These are phyloP conservation scores for Corvus cornix DNA, from an alignment of 2,113 vertebrate genomes.

Conservation along the genomic window DNA sequence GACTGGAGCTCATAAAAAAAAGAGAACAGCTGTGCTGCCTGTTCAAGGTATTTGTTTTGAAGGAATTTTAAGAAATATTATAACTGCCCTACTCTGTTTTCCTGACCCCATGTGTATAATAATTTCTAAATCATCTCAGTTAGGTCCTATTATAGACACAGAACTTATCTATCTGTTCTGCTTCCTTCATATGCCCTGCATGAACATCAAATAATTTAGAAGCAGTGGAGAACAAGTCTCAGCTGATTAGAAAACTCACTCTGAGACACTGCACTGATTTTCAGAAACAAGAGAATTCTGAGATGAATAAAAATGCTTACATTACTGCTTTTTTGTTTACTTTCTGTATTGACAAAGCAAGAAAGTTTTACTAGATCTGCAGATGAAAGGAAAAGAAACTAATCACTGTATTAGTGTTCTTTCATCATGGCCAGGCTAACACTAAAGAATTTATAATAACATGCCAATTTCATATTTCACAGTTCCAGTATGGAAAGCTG, in stretches of 20 bases:
- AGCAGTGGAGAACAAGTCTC: not conserved
- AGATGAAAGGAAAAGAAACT: not conserved
- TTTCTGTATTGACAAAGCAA: not conserved
- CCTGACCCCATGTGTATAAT: not conserved
- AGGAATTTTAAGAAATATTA: not conserved
- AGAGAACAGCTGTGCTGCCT: not conserved
- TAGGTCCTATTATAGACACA: not conserved
- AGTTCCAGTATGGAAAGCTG: not conserved
- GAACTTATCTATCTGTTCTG: not conserved
- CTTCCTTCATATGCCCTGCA: not conserved
- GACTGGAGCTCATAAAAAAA: not conserved
- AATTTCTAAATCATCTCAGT: not conserved
- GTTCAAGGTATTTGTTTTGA: not conserved
- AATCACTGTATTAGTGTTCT: not conserved
- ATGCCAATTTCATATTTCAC: not conserved
- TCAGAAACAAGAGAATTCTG: not conserved
- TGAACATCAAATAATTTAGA: not conserved
- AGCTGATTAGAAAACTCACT: not conserved
- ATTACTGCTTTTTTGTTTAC: not conserved
- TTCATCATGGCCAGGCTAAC: not conserved
- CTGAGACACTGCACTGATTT: not conserved
- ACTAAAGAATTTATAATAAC: not conserved
- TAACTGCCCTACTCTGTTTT: not conserved
- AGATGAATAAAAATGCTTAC: not conserved
- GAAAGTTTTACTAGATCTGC: not conserved